Percentiles rank a stretch among this genome's conserved stretches.
Conservation (phyloP, 2,797 vertebrate species). For the Halcyon leucocephala region DNA sequence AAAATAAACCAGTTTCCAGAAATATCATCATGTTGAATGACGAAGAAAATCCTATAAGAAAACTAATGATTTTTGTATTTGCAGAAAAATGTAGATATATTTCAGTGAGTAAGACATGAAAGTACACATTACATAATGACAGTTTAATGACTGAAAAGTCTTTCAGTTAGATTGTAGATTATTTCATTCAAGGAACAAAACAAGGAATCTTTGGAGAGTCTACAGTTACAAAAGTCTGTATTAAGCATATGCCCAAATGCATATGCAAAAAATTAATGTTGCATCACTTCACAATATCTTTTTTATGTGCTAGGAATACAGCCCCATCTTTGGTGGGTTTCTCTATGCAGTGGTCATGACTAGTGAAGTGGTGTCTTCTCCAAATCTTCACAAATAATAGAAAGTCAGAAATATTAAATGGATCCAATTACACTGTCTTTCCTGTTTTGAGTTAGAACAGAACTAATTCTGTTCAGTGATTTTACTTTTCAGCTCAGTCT, state of each 20-base stretch:
- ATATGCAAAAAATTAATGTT: background rate
- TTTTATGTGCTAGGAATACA: background rate
- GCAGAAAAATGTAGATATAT: too few species aligned
- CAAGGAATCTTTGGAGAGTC: background rate
- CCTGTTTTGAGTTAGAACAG: too few species aligned
- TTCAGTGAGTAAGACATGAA: background rate
- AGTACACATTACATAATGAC: background rate
- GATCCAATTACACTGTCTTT: rapidly evolving
- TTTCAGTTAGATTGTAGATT: background rate
- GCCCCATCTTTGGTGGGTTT: background rate
- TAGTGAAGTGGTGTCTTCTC: background rate
- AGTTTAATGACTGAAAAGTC: background rate
- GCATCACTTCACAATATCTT: background rate
- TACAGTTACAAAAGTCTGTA: background rate
- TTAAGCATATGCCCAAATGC: background rate
- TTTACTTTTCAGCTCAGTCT: too few species aligned
- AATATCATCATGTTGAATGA: background rate
- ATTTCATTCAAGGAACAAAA: background rate
- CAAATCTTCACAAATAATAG: background rate
- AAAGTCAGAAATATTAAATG: background rate
- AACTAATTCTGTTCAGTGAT: too few species aligned
- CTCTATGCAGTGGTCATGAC: background rate
- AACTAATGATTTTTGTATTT: background rate
- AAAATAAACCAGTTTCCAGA: background rate
- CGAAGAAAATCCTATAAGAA: background rate